Evolutionary conservation across 2,797 vertebrate genomes (phyloP).

Genomic region (Graptemys geographica): DNA sequence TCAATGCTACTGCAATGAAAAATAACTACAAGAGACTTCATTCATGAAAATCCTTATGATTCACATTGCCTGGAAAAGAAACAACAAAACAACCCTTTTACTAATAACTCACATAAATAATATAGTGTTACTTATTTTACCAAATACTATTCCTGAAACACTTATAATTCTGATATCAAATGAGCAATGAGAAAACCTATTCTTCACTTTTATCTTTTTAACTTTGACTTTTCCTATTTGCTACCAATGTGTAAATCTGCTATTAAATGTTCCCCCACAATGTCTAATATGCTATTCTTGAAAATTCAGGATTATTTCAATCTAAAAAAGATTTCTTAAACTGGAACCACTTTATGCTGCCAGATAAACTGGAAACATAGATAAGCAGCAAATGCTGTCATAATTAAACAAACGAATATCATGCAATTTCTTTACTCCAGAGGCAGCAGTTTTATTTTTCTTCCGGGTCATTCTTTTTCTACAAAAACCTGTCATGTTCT

Average conservation of each 20-base stretch:
- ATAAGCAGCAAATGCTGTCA: not conserved
- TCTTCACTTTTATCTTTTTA: not conserved
- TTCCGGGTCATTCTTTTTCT: too few species aligned
- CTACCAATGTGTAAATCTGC: not conserved
- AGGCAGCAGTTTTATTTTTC: not conserved
- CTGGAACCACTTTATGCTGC: not conserved
- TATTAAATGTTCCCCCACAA: not conserved
- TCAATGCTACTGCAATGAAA: not conserved
- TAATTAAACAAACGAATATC: not conserved
- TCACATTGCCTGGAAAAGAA: not conserved
- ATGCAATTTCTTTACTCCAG: not conserved
- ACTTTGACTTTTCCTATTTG: not conserved
- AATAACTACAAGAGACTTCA: too few species aligned
- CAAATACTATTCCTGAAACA: not conserved
- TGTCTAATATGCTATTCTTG: not conserved
- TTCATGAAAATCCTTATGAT: not conserved
- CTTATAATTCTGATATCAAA: not conserved
- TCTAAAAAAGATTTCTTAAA: not conserved
- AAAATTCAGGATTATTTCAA: not conserved
- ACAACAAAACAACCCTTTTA: not conserved
- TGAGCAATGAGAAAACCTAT: not conserved
- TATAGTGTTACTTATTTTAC: not conserved
- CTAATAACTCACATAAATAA: not conserved
- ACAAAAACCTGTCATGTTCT: too few species aligned
- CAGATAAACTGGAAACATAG: not conserved